Percentiles rank a stretch among this genome's conserved stretches.
phyloP scores from a whole-genome alignment of 2,888 invertebrate genomes.

The Pinctada fucata region DNA sequence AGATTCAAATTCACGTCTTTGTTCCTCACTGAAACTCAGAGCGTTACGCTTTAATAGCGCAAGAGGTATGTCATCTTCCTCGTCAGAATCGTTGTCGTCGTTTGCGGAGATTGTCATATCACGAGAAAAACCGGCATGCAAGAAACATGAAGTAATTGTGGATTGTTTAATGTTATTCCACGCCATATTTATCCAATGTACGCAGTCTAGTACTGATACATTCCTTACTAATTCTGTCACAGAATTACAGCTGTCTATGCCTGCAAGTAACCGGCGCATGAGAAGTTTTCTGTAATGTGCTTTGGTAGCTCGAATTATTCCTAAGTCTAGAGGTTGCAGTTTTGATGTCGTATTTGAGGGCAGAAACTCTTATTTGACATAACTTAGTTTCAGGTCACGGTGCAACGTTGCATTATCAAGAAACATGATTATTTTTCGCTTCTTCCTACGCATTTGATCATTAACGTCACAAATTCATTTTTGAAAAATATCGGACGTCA shows the following conservation, averaged over 20 bases:
- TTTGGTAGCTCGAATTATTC: no score
- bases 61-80: background rate
- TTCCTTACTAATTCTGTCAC: background rate
- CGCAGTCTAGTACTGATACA: no score
- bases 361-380: no score
- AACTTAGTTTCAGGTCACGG: no score
- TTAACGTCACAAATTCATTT: background rate
- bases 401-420: background rate
- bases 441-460: background rate
- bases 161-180: no score
- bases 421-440: background rate
- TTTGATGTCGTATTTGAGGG: no score
- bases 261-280: no score
- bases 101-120: no score
- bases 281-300: no score
- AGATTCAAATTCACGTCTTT: background rate
- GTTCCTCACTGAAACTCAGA: background rate
- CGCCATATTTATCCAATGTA: no score
- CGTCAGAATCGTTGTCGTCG: background rate
- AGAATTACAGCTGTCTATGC: background rate
- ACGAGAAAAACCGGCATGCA: background rate
- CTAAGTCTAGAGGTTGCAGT: no score
- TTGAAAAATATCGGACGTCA: background rate
- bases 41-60: background rate
- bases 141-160: background rate